Evolutionary conservation across 2,797 vertebrate species (phyloP).

Genomic region (Scarus forsteni): DNA sequence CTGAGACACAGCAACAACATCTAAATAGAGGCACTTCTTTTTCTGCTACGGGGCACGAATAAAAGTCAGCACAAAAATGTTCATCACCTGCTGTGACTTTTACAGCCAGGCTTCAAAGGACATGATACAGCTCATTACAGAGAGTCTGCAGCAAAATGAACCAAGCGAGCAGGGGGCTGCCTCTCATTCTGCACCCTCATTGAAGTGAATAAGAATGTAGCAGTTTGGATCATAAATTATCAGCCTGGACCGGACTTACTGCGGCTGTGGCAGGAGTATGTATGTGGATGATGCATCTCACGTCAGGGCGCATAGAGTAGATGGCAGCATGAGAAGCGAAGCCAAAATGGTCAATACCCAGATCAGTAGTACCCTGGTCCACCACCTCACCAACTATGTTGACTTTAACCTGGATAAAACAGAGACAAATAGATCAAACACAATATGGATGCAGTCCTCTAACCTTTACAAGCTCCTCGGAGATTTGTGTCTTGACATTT

Average conservation of each 20-base stretch:
- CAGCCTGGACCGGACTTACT: conserved; percentile 83
- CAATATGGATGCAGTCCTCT: background rate
- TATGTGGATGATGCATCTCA: conserved; percentile 94
- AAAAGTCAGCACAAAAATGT: conserved; percentile 38
- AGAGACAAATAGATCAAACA: background rate
- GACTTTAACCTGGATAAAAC: conserved; percentile 89
- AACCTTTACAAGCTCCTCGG: too few relatives aligned
- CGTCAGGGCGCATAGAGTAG: conserved; percentile 94
- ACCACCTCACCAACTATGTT: conserved; percentile 96
- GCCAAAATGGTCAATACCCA: conserved; percentile 89
- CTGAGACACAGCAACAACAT: conserved; percentile 46
- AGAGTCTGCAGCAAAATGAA: conserved; percentile 49
- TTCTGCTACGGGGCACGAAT: conserved; percentile 58
- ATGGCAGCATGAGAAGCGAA: conserved; percentile 94
- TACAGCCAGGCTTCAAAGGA: conserved; percentile 60
- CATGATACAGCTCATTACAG: conserved; percentile 38
- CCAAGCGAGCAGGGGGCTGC: conserved; percentile 35
- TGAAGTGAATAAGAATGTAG: conserved; percentile 51
- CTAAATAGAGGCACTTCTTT: conserved; percentile 48
- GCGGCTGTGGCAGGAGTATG: conserved; percentile 93
- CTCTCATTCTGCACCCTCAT: conserved; percentile 45
- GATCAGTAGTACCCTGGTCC: conserved; percentile 91
- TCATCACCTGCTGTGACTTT: conserved; percentile 53
- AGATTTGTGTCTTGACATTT: too few relatives aligned
- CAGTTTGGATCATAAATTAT: conserved; percentile 44